Conservation (phyloP, 2,888 invertebrate genomes). For the Temnothorax ravouxi region DNA sequence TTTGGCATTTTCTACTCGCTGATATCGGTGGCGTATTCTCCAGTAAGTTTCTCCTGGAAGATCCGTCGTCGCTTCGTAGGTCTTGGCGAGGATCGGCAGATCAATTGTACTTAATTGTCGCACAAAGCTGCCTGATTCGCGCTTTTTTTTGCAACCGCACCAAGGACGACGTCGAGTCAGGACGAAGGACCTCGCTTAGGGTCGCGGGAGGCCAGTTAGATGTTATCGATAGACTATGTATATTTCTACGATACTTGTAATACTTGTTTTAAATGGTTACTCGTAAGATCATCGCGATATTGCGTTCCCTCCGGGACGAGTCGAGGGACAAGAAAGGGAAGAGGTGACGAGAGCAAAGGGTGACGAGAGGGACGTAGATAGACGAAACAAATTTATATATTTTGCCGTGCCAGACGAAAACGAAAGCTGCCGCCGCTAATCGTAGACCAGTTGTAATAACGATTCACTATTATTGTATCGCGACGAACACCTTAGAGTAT, state of each 20-base stretch:
- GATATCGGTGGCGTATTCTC: not conserved
- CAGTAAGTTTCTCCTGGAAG: slow-evolving; percentile 5
- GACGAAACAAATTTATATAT: slow-evolving; percentile 73
- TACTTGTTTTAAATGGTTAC: slow-evolving; percentile 65
- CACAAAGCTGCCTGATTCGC: slow-evolving; percentile 18
- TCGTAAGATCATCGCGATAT: slow-evolving; percentile 50
- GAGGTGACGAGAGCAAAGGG: not conserved
- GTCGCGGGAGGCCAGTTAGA: too few relatives aligned
- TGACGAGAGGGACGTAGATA: slow-evolving; percentile 48
- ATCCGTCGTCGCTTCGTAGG: not conserved
- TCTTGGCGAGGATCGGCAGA: not conserved
- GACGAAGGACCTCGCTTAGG: not conserved
- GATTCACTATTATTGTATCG: slow-evolving; percentile 65
- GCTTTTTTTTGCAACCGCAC: not conserved
- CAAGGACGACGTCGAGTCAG: slow-evolving; percentile 13
- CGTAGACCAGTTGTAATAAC: slow-evolving; percentile 79
- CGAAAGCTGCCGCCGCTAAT: slow-evolving; percentile 79
- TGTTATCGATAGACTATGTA: slow-evolving; percentile 62
- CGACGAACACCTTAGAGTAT: slow-evolving; percentile 77
- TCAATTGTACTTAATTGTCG: slow-evolving; percentile 53
- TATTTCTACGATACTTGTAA: slow-evolving; percentile 69
- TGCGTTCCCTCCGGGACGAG: not conserved
- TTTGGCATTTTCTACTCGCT: not conserved
- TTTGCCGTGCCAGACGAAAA: slow-evolving; percentile 75
- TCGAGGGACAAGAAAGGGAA: not conserved